Conservation (phyloP, 2,113 vertebrate species). For the Salminus brasiliensis region DNA sequence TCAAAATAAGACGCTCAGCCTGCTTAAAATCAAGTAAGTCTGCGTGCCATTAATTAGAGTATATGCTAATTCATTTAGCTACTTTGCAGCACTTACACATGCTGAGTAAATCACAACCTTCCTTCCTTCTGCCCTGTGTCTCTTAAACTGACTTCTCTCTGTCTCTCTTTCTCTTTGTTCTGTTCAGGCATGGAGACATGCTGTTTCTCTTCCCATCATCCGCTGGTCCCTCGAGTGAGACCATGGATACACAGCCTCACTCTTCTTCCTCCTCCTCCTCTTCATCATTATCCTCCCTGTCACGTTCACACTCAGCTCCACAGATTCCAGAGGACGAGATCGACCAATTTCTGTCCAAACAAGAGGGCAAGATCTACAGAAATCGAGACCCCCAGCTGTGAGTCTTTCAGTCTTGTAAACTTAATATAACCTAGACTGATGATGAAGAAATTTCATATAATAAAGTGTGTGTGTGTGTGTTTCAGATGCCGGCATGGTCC, state of each 20-base stretch:
- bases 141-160: too few species aligned
- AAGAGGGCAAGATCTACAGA: constrained; percentile 97
- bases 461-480: too few species aligned
- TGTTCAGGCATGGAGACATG: constrained; percentile 91
- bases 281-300: constrained; percentile 63
- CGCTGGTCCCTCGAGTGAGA: constrained; percentile 83
- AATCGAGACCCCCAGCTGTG: constrained; percentile 92
- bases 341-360: constrained; percentile 91
- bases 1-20: constrained; percentile 88
- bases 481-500: constrained; percentile 92
- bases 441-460: too few species aligned
- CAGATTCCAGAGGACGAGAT: constrained; percentile 92
- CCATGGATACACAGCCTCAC: constrained; percentile 87
- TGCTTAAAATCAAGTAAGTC: constrained; percentile 96
- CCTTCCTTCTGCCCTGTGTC: too few species aligned
- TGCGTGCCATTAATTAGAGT: too few species aligned
- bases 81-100: too few species aligned
- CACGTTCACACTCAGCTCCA: constrained; percentile 76
- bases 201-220: constrained; percentile 88
- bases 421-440: too few species aligned
- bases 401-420: constrained; percentile 56
- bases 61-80: too few species aligned
- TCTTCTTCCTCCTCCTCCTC: constrained; percentile 59
- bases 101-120: too few species aligned
- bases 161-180: background rate